Percentiles rank a stretch among this genome's conserved stretches.
Conservation (phyloP, 2,888 invertebrate species). For the Trichopria drosophilae region DNA sequence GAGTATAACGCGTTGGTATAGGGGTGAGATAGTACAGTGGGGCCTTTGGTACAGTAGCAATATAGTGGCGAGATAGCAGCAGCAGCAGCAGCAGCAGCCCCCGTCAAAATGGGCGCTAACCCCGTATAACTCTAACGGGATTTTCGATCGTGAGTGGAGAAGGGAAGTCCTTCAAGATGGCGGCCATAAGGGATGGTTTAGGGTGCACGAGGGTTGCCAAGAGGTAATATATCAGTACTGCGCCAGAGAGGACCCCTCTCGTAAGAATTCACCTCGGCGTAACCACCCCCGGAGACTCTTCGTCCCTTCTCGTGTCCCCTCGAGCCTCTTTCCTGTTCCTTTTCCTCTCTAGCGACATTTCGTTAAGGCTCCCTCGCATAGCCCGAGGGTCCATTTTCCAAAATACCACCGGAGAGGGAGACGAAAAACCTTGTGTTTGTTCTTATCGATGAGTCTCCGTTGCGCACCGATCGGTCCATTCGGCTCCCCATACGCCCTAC, state of each 20-base stretch:
- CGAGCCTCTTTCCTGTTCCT: conserved; percentile 32
- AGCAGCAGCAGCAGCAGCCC: conserved; percentile 39
- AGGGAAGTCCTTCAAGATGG: conserved; percentile 57
- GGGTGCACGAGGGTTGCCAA: conserved; percentile 53
- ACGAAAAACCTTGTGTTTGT: too few species aligned
- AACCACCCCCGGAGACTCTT: conserved; percentile 18
- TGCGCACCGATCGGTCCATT: not conserved
- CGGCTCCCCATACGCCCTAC: conserved; percentile 1
- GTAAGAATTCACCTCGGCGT: conserved; percentile 31
- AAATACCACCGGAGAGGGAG: conserved; percentile 51
- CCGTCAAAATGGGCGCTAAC: conserved; percentile 59
- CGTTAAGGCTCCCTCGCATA: conserved; percentile 34
- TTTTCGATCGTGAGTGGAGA: conserved; percentile 57
- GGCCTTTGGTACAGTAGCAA: too few species aligned
- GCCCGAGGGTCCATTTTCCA: conserved; percentile 52
- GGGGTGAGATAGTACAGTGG: too few species aligned
- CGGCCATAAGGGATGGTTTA: conserved; percentile 57
- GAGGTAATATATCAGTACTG: conserved; percentile 58
- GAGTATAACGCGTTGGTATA: too few species aligned
- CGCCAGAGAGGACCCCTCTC: conserved; percentile 44
- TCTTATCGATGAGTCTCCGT: not conserved
- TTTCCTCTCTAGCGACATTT: conserved; percentile 27
- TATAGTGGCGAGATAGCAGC: conserved; percentile 38
- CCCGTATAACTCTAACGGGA: conserved; percentile 58
- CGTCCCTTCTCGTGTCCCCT: conserved; percentile 33